Base-by-base conservation (phyloP, 2,888 invertebrate genomes). In the Strigamia transsilvanica region DNA sequence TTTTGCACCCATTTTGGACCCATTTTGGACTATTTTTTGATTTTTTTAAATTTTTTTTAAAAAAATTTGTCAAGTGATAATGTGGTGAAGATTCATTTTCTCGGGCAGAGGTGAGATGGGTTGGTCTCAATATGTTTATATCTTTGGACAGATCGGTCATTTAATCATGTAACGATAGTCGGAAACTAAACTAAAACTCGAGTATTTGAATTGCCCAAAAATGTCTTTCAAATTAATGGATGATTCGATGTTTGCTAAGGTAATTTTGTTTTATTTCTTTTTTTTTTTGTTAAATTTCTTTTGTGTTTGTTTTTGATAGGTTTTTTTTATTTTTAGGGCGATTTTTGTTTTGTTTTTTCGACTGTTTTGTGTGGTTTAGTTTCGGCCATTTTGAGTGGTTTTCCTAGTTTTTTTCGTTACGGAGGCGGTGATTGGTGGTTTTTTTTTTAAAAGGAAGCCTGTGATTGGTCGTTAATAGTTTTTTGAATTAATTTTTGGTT, bases 11-110 rank as follows among this genome's bases (percentile, higher is more conserved):
- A 51, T 15, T 15, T 51, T n/a, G 51, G 56, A 56, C 18, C 46
- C 46, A n/a, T 21, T 56, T 38, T 38, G 9, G 38, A 9, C 38
- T 0, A 5, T 34, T 38, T 38, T 38, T 38, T 38, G 6, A 9
- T 56, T 56, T n/a, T 56, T n/a, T n/a, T n/a, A 1, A 0, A 10
- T 46, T 46, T 46, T 46, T 46, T 46, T 15, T 10, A 13, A 13
- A 4, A n/a, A 4, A 56, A 56, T 56, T 56, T 56, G 4, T 56
- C 21, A 56, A n/a, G 18, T 9, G 56, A 18, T 56, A 56, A 18
- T 7, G 18, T 56, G 56, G 56, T 56, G 56, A 56, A 56, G 56
- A 56, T 56, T 56, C 56, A 56, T 56, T 56, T 56, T 21, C 6
- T 9, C 5, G 56, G 56, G 1, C 56, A 56, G 56, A 56, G 56